Conservation (phyloP, 2,888 invertebrate species). For the Laothoe populi region DNA sequence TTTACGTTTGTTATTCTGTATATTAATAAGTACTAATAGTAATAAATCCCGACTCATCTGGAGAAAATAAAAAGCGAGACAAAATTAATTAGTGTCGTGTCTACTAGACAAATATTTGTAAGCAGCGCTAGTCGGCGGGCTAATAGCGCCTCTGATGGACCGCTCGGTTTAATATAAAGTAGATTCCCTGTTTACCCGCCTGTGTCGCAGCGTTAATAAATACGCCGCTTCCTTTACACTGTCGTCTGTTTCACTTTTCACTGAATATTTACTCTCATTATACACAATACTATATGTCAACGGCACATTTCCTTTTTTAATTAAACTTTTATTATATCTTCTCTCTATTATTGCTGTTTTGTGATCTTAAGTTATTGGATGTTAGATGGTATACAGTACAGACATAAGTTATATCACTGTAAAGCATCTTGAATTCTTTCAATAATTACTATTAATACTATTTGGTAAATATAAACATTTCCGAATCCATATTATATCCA, state of each 20-base stretch:
- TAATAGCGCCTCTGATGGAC: conserved; percentile 67
- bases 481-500: too few species aligned
- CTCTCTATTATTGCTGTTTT: background rate
- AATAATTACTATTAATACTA: too few species aligned
- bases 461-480: too few species aligned
- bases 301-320: conserved; percentile 32
- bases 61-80: conserved; percentile 12
- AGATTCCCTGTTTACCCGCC: conserved; percentile 70
- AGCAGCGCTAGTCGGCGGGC: conserved; percentile 43
- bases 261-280: conserved; percentile 64
- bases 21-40: conserved; percentile 21
- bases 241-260: conserved; percentile 56
- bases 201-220: conserved; percentile 74
- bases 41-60: background rate
- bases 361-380: background rate
- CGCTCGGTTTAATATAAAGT: conserved; percentile 75
- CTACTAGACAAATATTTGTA: conserved; percentile 32
- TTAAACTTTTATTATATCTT: conserved; percentile 32
- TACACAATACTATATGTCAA: conserved; percentile 44
- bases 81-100: conserved; percentile 32
- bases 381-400: background rate
- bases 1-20: conserved; percentile 21
- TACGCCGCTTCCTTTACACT: conserved; percentile 63
- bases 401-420: too few species aligned
- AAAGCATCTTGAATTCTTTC: too few species aligned